Evolutionary conservation across 2,113 vertebrate species (phyloP).

Genomic region (Sitta europaea): DNA sequence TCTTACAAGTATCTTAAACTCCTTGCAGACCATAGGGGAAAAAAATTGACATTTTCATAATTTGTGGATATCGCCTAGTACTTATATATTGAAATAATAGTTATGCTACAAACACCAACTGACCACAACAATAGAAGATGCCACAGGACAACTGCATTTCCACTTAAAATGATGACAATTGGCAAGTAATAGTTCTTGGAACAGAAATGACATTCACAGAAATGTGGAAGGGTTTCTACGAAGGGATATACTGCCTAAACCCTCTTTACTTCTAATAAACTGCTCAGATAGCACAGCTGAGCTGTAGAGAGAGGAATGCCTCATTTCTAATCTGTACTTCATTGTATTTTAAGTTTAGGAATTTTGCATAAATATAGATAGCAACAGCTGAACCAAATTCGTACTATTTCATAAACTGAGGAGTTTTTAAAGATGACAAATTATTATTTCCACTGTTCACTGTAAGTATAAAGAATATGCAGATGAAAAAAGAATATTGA

Average conservation of each 20-base stretch:
- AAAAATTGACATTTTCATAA: accelerated
- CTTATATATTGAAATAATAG: not conserved
- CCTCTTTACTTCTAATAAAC: not conserved
- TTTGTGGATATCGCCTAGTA: not conserved
- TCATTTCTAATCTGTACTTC: not conserved
- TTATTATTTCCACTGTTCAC: slow-evolving; percentile 4
- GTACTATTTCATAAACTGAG: not conserved
- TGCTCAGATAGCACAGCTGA: not conserved
- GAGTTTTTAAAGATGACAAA: not conserved
- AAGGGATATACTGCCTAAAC: not conserved
- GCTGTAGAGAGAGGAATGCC: not conserved
- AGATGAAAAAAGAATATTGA: slow-evolving; percentile 7
- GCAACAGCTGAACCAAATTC: not conserved
- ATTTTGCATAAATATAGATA: slow-evolving; percentile 30
- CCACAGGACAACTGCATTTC: not conserved
- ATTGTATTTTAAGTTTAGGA: not conserved
- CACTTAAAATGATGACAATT: not conserved
- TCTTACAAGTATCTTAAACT: not conserved
- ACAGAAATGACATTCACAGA: not conserved
- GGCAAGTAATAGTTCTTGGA: not conserved
- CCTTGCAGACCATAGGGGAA: not conserved
- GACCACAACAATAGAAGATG: not conserved
- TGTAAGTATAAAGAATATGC: not conserved
- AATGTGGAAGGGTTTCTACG: not conserved
- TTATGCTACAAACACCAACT: not conserved